phyloP scores from a whole-genome alignment of 1,140 invertebrate species.

The Drosophila ercepeae region DNA sequence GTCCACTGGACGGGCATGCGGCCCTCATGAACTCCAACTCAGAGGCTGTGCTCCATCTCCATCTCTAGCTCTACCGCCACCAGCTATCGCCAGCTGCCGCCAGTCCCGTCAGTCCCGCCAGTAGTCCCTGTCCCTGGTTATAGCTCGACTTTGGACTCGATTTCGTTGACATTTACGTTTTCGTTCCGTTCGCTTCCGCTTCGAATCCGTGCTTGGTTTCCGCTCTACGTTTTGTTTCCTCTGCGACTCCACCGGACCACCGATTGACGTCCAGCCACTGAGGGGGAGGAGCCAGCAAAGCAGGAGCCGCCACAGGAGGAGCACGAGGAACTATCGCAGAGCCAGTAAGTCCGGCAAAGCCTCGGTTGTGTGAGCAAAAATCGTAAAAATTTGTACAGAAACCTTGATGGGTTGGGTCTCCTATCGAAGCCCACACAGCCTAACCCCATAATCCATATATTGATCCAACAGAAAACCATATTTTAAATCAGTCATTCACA shows the following conservation, averaged over 20 bases:
- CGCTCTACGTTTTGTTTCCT: conserved; percentile 30
- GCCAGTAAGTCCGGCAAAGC: conserved; percentile 61
- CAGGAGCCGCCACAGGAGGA: conserved; percentile 17
- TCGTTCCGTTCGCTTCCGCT: conserved; percentile 53
- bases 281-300: not conserved
- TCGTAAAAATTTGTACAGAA: not conserved
- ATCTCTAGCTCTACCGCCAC: conserved; percentile 4
- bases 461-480: not conserved
- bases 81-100: not conserved
- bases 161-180: conserved; percentile 44
- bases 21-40: conserved; percentile 70
- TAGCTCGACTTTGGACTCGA: conserved; percentile 22
- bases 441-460: not conserved
- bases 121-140: not conserved
- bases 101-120: not conserved
- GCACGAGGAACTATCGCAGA: conserved; percentile 5
- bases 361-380: not conserved
- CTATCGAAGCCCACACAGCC: not conserved
- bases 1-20: conserved; percentile 83
- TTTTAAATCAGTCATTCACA: conserved; percentile 1
- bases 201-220: conserved; percentile 22
- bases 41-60: conserved; percentile 19
- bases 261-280: conserved; percentile 10
- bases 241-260: conserved; percentile 19
- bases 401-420: not conserved